Conservation (phyloP, 2,113 vertebrate genomes). For the Corythaixoides concolor region DNA sequence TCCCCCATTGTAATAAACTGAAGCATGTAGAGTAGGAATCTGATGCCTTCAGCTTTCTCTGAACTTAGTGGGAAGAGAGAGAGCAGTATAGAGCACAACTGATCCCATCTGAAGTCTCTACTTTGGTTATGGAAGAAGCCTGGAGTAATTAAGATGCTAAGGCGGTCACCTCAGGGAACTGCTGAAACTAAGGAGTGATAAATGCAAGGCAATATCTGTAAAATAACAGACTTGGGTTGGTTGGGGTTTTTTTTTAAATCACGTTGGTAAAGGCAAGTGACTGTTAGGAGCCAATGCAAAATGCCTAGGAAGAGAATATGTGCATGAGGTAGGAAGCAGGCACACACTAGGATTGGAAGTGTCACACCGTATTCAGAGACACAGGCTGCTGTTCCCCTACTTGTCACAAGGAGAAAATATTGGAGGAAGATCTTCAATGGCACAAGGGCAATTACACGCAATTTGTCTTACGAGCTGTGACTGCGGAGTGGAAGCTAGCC, state of each 20-base stretch:
- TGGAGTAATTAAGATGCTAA: not conserved
- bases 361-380: not conserved
- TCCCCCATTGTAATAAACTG: not conserved
- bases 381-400: not conserved
- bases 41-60: not conserved
- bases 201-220: not conserved
- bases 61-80: not conserved
- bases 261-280: not conserved
- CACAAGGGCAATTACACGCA: not conserved
- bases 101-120: not conserved
- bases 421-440: not conserved
- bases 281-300: not conserved
- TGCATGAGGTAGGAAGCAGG: not conserved
- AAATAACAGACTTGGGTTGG: not conserved
- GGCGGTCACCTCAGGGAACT: not conserved
- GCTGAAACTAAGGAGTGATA: not conserved
- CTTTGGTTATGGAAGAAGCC: not conserved
- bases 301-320: not conserved
- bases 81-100: not conserved
- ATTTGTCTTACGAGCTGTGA: not conserved
- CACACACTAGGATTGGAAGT: not conserved
- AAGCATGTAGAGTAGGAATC: not conserved
- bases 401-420: not conserved
- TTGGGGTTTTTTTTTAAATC: not conserved
- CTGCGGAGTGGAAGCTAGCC: not conserved